Evolutionary conservation across 2,888 invertebrate species (phyloP), one percentile per base, ranked within the genome.

Genomic region (Cyclophora punctaria): DNA sequence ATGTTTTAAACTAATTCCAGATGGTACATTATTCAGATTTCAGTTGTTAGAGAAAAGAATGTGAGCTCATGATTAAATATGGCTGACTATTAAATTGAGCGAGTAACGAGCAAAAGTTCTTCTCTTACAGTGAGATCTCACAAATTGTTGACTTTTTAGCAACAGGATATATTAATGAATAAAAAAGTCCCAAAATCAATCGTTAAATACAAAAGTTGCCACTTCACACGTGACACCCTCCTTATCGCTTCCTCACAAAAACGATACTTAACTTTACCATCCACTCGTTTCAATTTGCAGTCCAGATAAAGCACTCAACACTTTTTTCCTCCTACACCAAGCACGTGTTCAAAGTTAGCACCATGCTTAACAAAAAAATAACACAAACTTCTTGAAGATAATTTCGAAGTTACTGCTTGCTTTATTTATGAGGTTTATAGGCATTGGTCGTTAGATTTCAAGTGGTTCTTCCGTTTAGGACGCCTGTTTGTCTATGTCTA

Each of bases 381-480:
- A 48, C 54, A 60, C 53, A 61, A 60, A 58, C 48, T 49, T 52
- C 48, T 56, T n/a, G 55, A 48, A 55, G 60, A 66, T 66, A 71
- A 63, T 37, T 37, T 37, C 37, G 5, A 37, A 4, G 5, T 37
- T 5, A 37, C 37, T 37, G 37, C 5, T 37, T 37, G 5, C 4
- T 37, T 58, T 52, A 69, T 78, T 79, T 75, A 76, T 67, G 66
- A 50, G 50, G 37, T 37, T 4, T 5, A 4, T 37, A 37, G 37
- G 5, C 4, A 63, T 58, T 49, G 58, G 56, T 63, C 59, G 71
- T 65, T 78, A 75, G 70, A 56, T 75, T 66, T 76, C 60, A 74
- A 81, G 80, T 77, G 75, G 60, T 62, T 55, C 66, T 79, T 80
- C 79, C 74, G 66, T 50, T 55, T 41, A 56, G 48, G 51, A 46